These are phyloP conservation scores for Otus scops DNA, from an alignment of 2,797 vertebrate species.

Conservation along the genomic window DNA sequence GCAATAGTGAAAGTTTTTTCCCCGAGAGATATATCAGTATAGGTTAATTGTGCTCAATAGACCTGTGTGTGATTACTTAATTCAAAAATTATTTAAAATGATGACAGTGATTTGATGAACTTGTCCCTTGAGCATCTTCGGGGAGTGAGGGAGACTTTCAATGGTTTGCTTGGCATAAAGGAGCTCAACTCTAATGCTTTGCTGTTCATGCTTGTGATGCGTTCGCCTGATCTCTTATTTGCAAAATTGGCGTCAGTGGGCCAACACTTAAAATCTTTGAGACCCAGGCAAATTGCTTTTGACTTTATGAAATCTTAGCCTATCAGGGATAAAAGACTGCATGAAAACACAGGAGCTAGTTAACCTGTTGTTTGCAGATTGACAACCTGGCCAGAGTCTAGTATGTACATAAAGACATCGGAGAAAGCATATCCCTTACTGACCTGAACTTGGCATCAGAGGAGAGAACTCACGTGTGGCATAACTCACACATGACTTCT, in stretches of 20 bases:
- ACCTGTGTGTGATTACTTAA: neutral
- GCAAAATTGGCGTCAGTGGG: neutral
- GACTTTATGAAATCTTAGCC: neutral
- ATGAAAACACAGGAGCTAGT: neutral
- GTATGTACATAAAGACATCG: accelerated
- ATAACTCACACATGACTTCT: neutral
- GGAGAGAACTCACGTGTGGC: neutral
- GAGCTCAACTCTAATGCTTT: neutral
- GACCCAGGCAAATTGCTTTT: neutral
- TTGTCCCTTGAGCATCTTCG: neutral
- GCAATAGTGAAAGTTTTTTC: neutral
- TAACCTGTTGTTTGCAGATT: neutral
- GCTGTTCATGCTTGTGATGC: neutral
- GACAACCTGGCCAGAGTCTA: neutral
- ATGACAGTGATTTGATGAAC: neutral
- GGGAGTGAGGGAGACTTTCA: neutral
- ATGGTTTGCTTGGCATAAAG: neutral
- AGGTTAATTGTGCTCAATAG: constrained; percentile 19
- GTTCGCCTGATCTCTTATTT: neutral
- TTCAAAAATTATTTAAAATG: neutral
- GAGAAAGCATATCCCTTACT: neutral
- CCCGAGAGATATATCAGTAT: neutral
- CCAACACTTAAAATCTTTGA: neutral
- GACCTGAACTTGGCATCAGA: neutral
- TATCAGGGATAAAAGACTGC: neutral